Evolutionary conservation across 2,113 vertebrate genomes (phyloP).

Genomic region (Steatornis caripensis): DNA sequence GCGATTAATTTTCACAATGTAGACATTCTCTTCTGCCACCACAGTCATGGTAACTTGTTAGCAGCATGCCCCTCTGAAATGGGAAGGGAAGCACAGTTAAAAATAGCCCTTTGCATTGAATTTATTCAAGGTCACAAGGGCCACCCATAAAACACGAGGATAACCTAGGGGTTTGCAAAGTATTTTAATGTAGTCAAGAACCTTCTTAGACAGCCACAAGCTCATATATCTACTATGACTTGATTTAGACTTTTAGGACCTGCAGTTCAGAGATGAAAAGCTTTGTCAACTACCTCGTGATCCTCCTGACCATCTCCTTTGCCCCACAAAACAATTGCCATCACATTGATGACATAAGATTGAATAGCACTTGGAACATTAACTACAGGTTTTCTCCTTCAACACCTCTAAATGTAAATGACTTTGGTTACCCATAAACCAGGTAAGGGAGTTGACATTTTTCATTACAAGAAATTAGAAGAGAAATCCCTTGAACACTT

Average conservation of each 20-base stretch:
- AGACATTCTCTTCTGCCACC: not conserved
- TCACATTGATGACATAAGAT: not conserved
- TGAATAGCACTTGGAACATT: not conserved
- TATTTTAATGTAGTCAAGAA: not conserved
- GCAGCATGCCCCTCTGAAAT: not conserved
- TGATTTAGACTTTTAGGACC: not conserved
- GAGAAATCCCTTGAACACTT: not conserved
- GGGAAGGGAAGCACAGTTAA: not conserved
- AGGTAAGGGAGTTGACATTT: not conserved
- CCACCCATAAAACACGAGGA: not conserved
- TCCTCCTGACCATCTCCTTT: not conserved
- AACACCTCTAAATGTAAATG: not conserved
- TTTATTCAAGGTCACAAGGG: not conserved
- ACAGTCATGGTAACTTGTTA: not conserved
- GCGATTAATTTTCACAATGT: not conserved
- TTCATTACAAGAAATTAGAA: not conserved
- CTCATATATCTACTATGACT: not conserved
- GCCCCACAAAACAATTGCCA: not conserved
- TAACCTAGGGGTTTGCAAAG: not conserved
- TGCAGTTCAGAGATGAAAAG: not conserved
- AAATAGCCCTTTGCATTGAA: not conserved
- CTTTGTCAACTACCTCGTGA: not conserved
- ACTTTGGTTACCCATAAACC: not conserved
- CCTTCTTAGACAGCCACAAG: not conserved
- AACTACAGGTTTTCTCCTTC: not conserved